Evolutionary conservation across 2,888 invertebrate species (phyloP).

Genomic region (Lepeophtheirus nordmannii): DNA sequence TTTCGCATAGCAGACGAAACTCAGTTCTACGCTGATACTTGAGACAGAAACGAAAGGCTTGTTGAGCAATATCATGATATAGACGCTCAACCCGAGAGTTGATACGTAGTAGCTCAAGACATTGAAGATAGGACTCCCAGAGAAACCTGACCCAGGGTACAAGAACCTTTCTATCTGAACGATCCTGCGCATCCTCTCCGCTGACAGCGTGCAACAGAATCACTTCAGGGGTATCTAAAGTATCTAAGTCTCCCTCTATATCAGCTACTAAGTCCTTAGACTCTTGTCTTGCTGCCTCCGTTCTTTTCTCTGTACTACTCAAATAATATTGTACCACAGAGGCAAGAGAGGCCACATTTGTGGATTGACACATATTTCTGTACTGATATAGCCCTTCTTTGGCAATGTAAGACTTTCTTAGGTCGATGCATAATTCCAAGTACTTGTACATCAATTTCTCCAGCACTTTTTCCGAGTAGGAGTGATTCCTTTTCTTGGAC

Average conservation of each 20-base stretch:
- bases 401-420: conserved; percentile 93
- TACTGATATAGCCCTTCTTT: conserved; percentile 99
- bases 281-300: conserved; percentile 78
- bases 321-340: conserved; percentile 91
- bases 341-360: conserved; percentile 89
- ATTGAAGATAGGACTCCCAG: conserved; percentile 99
- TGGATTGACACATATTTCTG: conserved; percentile 90
- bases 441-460: conserved; percentile 99
- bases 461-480: conserved; percentile 85
- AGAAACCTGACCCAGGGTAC: conserved; percentile 99
- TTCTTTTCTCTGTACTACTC: conserved; percentile 86
- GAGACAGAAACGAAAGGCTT: conserved; percentile 93
- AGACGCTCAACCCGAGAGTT: conserved; percentile 91
- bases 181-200: conserved; percentile 95
- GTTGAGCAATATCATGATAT: conserved; percentile 93
- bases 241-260: conserved; percentile 82
- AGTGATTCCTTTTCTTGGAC: conserved; percentile 74
- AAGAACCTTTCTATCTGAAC: conserved; percentile 77
- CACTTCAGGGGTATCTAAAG: conserved; percentile 76
- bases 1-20: conserved; percentile 94
- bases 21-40: conserved; percentile 95
- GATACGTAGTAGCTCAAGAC: conserved; percentile 80
- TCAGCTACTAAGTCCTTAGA: conserved; percentile 90
- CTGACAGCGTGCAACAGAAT: conserved; percentile 58
- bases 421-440: conserved; percentile 87